Evolutionary conservation across 2,113 vertebrate genomes (phyloP).

Genomic region (Callionymus lyra): DNA sequence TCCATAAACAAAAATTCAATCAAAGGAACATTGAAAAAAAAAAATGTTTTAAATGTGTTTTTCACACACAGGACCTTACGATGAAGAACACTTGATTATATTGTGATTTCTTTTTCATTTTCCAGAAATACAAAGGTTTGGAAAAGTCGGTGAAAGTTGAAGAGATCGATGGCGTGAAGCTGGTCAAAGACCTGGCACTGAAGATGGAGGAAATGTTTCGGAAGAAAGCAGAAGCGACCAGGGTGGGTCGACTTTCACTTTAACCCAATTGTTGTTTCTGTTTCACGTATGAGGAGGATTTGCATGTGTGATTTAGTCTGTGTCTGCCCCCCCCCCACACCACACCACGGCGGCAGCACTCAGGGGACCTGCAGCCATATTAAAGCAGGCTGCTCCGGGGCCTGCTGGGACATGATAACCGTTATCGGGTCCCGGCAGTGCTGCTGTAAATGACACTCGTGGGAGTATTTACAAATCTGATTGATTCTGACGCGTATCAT

Average conservation of each 20-base stretch:
- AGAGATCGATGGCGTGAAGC: conserved; percentile 89
- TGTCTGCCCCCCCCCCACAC: too few species aligned
- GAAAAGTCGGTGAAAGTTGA: conserved; percentile 88
- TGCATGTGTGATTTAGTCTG: too few species aligned
- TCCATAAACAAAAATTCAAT: too few species aligned
- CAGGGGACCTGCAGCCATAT: conserved; percentile 9
- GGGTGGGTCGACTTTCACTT: conserved; percentile 64
- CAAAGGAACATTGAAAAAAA: too few species aligned
- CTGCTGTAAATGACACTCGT: conserved; percentile 26
- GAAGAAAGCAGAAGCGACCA: conserved; percentile 86
- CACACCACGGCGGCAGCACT: conserved; percentile 10
- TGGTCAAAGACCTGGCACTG: conserved; percentile 90
- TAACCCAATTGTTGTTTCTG: neutral
- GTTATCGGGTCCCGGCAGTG: conserved; percentile 44
- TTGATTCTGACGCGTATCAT: neutral
- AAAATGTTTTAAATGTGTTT: too few species aligned
- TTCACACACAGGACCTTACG: too few species aligned
- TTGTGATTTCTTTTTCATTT: conserved; percentile 6
- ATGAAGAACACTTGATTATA: too few species aligned
- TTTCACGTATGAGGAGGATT: neutral
- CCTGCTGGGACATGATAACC: conserved; percentile 49
- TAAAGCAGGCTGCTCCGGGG: conserved; percentile 9
- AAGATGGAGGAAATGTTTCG: conserved; percentile 97
- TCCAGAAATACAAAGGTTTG: conserved; percentile 93
- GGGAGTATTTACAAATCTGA: conserved; percentile 12